These are phyloP conservation scores for Lochmaea crataegi DNA, from an alignment of 2,888 invertebrate genomes.

Conservation along the genomic window DNA sequence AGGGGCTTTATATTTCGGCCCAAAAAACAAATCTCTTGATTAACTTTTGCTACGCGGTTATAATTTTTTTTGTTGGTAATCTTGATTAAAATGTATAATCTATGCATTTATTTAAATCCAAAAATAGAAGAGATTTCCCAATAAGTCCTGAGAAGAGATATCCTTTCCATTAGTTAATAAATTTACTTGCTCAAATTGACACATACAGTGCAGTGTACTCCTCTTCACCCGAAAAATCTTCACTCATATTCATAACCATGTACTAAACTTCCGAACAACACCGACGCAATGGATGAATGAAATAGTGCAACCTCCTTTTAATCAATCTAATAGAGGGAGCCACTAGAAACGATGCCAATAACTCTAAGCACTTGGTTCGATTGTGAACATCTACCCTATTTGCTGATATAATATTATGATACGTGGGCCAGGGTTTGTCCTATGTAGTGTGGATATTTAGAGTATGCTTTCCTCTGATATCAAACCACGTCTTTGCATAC, in stretches of 20 bases:
- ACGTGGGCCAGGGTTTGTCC: conserved; percentile 7
- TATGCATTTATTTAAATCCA: too few relatives aligned
- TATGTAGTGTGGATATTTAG: too few relatives aligned
- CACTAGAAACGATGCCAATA: conserved; percentile 59
- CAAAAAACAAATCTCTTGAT: conserved; percentile 16
- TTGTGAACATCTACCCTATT: conserved; percentile 41
- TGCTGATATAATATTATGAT: conserved; percentile 13
- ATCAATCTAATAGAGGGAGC: conserved; percentile 63
- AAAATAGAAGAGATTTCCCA: not conserved
- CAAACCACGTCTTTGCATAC: too few relatives aligned
- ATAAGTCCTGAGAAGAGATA: conserved; percentile 31
- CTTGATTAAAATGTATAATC: not conserved
- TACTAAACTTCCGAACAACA: conserved; percentile 25
- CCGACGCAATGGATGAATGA: conserved; percentile 37
- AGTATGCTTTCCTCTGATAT: too few relatives aligned
- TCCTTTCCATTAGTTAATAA: conserved; percentile 53
- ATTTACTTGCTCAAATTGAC: conserved; percentile 49
- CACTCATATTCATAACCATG: conserved; percentile 58
- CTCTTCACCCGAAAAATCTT: conserved; percentile 47
- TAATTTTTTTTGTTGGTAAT: not conserved
- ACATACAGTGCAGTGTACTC: conserved; percentile 34
- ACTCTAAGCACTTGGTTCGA: conserved; percentile 56
- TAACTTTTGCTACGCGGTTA: not conserved
- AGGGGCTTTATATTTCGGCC: conserved; percentile 43
- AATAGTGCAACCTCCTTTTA: conserved; percentile 54